Base-by-base conservation (phyloP, 2,113 vertebrate genomes). In the Equus quagga region DNA sequence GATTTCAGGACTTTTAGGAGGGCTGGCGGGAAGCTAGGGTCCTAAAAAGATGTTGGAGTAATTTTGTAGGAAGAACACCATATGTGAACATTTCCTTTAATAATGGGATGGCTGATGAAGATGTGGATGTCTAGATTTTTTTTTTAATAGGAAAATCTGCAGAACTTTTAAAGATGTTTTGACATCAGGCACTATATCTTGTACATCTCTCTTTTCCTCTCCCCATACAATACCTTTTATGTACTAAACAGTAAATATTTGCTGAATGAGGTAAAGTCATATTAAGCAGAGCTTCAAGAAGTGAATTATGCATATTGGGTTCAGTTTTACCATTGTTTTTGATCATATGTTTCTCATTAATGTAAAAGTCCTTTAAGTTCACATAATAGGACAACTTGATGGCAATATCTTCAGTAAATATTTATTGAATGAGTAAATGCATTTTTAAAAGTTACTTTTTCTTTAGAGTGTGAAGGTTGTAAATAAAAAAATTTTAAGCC, bases 51-150 rank as follows among this genome's bases (percentile, higher is more conserved):
- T 73, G 41, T 44, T 36, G 33, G 73, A 83, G 6, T 93, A 60
- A 78, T 89, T 93, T 62, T 44, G n/a, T 93, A 84, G 87, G 81
- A 94, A 91, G 73, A 91, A 87, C 49, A 67, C 60, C 33, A 6
- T 69, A 83, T 41, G 91, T 83, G 33, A 92, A 60, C 58, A 67
- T 96, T 92, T 82, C 9, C 10, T 93, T 83, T 93, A 78, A 44
- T 89, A 4, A 84, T 24, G 23, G 56, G 23, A 81, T 81, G 46
- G 49, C 8, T 46, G 65, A 81, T 73, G 83, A 75, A 92, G 62
- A 44, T 0, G 1, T 70, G 51, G 49, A 28, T 78, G 60, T 82
- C 78, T 62, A 60, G 49, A 49, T 76, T 90, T 72, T 46, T 73
- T 82, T 3, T 80, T 73, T 46, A 67, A 36, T 17, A 58, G 72